Conservation (phyloP, 2,888 invertebrate species). For the Calliphora vomitoria region DNA sequence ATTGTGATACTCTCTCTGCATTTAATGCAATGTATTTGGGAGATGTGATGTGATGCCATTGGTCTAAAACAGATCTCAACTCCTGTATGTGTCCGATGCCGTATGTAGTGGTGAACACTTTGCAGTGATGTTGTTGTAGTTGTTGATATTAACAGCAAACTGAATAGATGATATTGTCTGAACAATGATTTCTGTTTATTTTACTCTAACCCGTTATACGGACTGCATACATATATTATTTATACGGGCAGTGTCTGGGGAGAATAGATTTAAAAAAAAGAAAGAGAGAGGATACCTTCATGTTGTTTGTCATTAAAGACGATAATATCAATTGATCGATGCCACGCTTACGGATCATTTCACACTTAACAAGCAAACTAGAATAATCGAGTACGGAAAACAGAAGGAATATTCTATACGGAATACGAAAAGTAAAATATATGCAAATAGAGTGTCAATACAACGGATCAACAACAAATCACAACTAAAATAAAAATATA, state of each 20-base stretch:
- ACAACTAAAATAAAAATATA: slow-evolving; percentile 13
- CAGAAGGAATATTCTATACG: slow-evolving; percentile 11
- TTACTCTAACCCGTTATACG: slow-evolving; percentile 74
- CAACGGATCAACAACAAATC: slow-evolving; percentile 78
- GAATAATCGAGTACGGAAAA: slow-evolving; percentile 46
- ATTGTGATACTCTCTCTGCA: background rate
- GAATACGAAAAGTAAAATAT: slow-evolving; percentile 10
- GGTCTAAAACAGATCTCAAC: slow-evolving; percentile 57
- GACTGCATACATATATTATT: slow-evolving; percentile 57
- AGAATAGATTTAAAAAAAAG: slow-evolving; percentile 44
- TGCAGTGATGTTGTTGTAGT: slow-evolving; percentile 3
- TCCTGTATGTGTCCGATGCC: background rate
- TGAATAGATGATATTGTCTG: slow-evolving; percentile 34
- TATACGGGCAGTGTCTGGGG: slow-evolving; percentile 31
- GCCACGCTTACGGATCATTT: slow-evolving; percentile 74
- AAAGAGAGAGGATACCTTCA: slow-evolving; percentile 48
- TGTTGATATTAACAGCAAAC: slow-evolving; percentile 43
- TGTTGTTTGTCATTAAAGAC: slow-evolving; percentile 59
- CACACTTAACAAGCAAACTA: slow-evolving; percentile 71
- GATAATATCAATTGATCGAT: slow-evolving; percentile 71
- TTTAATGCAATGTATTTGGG: slow-evolving; percentile 26
- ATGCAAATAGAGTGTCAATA: slow-evolving; percentile 79
- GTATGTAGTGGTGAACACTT: slow-evolving; percentile 11
- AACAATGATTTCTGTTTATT: slow-evolving; percentile 73
- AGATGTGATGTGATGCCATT: slow-evolving; percentile 57